A percentile compares a stretch with the other conserved stretches of the same genome.
Evolutionary conservation across 2,113 vertebrate genomes (phyloP).

Genomic region (Centropristis striata): DNA sequence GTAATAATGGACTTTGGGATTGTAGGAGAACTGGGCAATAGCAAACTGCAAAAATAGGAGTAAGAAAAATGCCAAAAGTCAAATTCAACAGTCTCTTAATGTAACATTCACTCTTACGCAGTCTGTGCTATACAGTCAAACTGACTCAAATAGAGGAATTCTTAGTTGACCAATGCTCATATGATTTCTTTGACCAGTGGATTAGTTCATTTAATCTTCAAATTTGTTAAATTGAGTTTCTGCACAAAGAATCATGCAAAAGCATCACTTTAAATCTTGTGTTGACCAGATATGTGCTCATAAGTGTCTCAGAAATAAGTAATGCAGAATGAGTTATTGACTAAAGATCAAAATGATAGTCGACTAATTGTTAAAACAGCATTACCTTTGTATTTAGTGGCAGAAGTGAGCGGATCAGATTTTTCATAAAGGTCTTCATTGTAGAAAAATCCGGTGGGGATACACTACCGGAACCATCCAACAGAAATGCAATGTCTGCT

Average conservation of each 20-base stretch:
- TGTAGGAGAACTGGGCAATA: conserved; percentile 47
- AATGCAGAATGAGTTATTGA: too few relatives aligned
- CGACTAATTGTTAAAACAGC: background rate
- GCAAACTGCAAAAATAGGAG: conserved; percentile 77
- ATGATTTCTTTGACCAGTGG: too few relatives aligned
- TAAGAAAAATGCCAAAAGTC: background rate
- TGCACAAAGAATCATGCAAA: too few relatives aligned
- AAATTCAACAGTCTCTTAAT: background rate
- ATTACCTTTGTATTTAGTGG: conserved; percentile 56
- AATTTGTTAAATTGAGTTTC: too few relatives aligned
- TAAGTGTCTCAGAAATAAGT: too few relatives aligned
- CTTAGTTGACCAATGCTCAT: too few relatives aligned
- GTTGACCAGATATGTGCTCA: too few relatives aligned
- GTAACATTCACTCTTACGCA: background rate
- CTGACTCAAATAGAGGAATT: too few relatives aligned
- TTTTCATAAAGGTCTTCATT: conserved; percentile 80
- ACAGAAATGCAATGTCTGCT: conserved; percentile 81
- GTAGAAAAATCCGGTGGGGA: fast-evolving
- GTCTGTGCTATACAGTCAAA: too few relatives aligned
- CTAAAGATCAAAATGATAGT: too few relatives aligned
- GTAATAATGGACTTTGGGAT: fast-evolving
- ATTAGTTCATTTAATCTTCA: too few relatives aligned
- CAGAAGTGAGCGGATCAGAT: conserved; percentile 46
- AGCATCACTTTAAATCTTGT: too few relatives aligned
- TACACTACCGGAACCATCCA: conserved; percentile 84